Conservation (phyloP, 1,140 invertebrate genomes). For the Neodiprion pinetum region DNA sequence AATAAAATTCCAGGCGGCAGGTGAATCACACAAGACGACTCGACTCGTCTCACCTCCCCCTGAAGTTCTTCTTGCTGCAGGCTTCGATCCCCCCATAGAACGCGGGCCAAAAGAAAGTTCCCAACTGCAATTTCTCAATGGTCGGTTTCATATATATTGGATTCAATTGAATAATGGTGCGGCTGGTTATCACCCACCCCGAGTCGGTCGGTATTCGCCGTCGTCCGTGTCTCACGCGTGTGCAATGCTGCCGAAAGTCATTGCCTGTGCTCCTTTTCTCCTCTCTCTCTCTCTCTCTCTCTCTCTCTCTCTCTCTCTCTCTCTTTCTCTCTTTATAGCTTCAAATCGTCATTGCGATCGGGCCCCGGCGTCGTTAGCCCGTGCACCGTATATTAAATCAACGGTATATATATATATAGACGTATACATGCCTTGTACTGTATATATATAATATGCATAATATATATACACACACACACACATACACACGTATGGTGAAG, state of each 20-base stretch:
- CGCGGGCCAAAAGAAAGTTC: constrained; percentile 62
- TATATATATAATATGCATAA: no score
- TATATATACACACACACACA: no score
- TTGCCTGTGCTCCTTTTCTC: constrained; percentile 35
- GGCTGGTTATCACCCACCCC: not conserved
- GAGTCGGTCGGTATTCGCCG: constrained; percentile 53
- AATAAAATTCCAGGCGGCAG: no score
- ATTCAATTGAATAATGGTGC: constrained; percentile 62
- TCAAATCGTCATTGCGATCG: not conserved
- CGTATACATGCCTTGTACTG: no score
- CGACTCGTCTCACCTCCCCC: not conserved
- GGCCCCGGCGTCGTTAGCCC: not conserved
- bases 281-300: constrained; percentile 27
- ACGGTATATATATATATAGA: no score
- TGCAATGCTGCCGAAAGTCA: not conserved
- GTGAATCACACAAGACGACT: not conserved
- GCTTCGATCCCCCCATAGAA: constrained; percentile 43
- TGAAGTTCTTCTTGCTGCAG: constrained; percentile 11
- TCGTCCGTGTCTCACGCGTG: constrained; percentile 17
- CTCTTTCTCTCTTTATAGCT: constrained; percentile 33
- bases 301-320: constrained; percentile 37
- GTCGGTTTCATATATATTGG: constrained; percentile 55
- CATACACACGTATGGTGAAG: no score
- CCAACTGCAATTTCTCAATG: constrained; percentile 62
- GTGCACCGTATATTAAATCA: no score